phyloP scores from a whole-genome alignment of 2,797 vertebrate genomes.

The Chaunax sp. region DNA sequence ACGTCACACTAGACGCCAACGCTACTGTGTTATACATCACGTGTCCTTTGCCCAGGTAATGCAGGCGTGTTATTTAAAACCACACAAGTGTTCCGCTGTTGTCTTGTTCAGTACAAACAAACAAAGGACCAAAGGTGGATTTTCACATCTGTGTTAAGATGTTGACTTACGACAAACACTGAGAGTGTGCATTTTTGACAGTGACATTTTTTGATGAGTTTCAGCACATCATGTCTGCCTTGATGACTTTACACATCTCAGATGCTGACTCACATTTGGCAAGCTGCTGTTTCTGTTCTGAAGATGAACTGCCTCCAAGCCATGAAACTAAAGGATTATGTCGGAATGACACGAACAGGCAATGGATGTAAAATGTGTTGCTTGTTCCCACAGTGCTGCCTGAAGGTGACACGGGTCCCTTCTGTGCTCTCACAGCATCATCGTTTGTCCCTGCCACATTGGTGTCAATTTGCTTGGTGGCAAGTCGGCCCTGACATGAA shows the following conservation, averaged over 20 bases:
- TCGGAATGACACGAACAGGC: conserved; percentile 23
- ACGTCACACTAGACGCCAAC: too few relatives aligned
- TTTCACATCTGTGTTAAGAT: neutral
- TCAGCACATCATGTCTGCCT: neutral
- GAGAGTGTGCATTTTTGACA: neutral
- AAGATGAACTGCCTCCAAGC: conserved; percentile 11
- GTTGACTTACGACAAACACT: neutral
- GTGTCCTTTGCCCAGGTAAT: too few relatives aligned
- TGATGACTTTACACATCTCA: neutral
- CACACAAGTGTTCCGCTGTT: too few relatives aligned
- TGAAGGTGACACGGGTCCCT: conserved; percentile 40
- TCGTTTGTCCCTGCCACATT: conserved; percentile 37
- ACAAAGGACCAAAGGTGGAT: neutral
- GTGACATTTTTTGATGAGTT: neutral
- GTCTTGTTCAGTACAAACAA: too few relatives aligned
- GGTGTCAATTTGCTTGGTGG: conserved; percentile 14
- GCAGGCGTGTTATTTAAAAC: too few relatives aligned
- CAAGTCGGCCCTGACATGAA: conserved; percentile 18
- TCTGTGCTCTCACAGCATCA: conserved; percentile 45
- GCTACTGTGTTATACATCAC: too few relatives aligned
- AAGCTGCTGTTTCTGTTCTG: neutral
- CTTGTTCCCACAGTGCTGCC: conserved; percentile 30
- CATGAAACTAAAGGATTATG: conserved; percentile 17
- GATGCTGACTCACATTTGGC: neutral
- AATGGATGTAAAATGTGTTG: conserved; percentile 36